A percentile compares a stretch with the other conserved stretches of the same genome.
Conservation (phyloP, 1,140 invertebrate species). For the Drosophila ogumai region DNA sequence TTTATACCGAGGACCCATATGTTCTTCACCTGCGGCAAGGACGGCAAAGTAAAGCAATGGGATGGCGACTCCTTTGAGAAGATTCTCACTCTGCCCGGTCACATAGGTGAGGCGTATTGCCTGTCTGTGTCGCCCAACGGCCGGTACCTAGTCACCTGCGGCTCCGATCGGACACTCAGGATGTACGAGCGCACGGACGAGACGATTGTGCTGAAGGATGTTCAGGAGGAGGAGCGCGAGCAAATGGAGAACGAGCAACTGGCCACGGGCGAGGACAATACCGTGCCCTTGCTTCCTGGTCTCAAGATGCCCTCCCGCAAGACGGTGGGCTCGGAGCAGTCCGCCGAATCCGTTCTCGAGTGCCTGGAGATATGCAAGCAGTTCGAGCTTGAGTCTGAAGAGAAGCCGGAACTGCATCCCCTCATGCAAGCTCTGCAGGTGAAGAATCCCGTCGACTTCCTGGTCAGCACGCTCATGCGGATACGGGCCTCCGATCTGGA, state of each 20-base stretch:
- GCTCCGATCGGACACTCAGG: constrained; percentile 95
- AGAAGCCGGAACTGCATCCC: constrained; percentile 87
- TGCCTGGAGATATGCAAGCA: constrained; percentile 92
- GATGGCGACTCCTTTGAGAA: constrained; percentile 97
- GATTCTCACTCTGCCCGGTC: constrained; percentile 93
- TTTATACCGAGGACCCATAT: constrained; percentile 97
- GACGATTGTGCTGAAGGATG: constrained; percentile 95
- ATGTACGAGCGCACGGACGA: constrained; percentile 95
- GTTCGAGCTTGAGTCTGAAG: constrained; percentile 87
- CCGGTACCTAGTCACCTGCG: constrained; percentile 91
- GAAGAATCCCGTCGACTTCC: constrained; percentile 90
- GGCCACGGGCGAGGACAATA: constrained; percentile 89
- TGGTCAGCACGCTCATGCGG: constrained; percentile 91
- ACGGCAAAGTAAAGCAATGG: constrained; percentile 98
- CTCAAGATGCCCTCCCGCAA: constrained; percentile 94
- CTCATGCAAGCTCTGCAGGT: constrained; percentile 92
- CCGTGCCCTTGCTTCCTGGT: constrained; percentile 89
- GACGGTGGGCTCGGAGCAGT: constrained; percentile 96
- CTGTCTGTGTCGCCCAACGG: constrained; percentile 93
- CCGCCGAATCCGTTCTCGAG: constrained; percentile 94
- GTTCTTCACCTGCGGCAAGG: constrained; percentile 96
- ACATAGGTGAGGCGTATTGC: constrained; percentile 91
- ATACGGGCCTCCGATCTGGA: constrained; percentile 95
- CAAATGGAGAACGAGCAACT: constrained; percentile 89
- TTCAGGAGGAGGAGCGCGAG: constrained; percentile 93